These are phyloP conservation scores for Loris lydekkerianus DNA, from an alignment of 2,797 vertebrate genomes.

Conservation along the genomic window DNA sequence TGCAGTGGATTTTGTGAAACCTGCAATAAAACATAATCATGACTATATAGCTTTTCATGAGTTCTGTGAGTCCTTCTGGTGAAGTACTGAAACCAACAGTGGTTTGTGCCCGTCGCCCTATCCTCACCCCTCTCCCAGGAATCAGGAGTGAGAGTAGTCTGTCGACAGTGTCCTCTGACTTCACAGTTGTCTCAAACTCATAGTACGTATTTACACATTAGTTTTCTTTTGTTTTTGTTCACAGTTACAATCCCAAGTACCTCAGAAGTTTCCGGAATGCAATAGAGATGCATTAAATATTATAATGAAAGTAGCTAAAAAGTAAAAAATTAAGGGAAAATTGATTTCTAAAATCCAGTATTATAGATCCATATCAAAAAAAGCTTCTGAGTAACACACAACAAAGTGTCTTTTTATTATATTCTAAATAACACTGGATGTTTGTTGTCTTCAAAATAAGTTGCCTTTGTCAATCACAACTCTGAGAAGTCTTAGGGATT, in stretches of 20 bases:
- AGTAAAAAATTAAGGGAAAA: constrained; percentile 52
- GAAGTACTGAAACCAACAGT: neutral
- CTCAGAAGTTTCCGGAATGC: neutral
- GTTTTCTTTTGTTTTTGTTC: constrained; percentile 40
- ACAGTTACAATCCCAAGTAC: neutral
- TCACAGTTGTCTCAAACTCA: neutral
- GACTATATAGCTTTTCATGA: neutral
- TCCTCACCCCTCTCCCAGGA: neutral
- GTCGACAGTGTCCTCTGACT: neutral
- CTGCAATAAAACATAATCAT: neutral
- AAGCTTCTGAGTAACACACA: constrained; percentile 13
- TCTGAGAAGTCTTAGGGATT: neutral
- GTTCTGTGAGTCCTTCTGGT: neutral
- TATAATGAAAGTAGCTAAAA: neutral
- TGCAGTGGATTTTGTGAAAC: too few relatives aligned
- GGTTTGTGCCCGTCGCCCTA: neutral
- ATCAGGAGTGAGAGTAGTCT: neutral
- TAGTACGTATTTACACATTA: neutral
- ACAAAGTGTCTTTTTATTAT: neutral
- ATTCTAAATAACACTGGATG: neutral
- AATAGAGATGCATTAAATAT: neutral
- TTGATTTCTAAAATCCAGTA: constrained; percentile 9
- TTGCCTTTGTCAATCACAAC: neutral
- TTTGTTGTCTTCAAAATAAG: neutral
- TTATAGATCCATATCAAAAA: constrained; percentile 19